These are phyloP conservation scores for Carpatolechia fugitivella DNA, from an alignment of 2,888 invertebrate species.

Conservation along the genomic window DNA sequence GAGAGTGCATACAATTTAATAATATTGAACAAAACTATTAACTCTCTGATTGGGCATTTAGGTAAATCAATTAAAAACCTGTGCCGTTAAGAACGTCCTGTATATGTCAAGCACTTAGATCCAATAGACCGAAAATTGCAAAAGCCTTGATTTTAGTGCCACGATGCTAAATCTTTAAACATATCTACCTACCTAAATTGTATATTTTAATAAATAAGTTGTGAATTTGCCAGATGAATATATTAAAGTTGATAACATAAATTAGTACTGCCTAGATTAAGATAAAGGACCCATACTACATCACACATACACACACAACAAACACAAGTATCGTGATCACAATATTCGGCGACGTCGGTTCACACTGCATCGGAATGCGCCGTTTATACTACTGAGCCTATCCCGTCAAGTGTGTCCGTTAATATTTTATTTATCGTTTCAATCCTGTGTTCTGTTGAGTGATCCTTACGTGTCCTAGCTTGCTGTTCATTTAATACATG, in stretches of 20 bases:
- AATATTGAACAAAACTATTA: slow-evolving; percentile 19
- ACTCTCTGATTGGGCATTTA: slow-evolving; percentile 39
- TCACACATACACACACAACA: slow-evolving; percentile 41
- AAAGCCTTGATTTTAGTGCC: slow-evolving; percentile 15
- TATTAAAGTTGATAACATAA: slow-evolving; percentile 30
- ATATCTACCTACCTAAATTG: slow-evolving; percentile 8
- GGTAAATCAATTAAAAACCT: slow-evolving; percentile 19
- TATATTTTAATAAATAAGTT: neutral
- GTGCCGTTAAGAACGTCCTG: slow-evolving; percentile 30
- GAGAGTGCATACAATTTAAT: slow-evolving; percentile 33
- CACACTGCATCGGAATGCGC: slow-evolving; percentile 69
- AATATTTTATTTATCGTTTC: slow-evolving; percentile 48
- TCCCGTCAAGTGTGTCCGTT: slow-evolving; percentile 59
- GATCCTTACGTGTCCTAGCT: slow-evolving; percentile 68
- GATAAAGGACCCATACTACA: slow-evolving; percentile 37
- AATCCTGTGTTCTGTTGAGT: slow-evolving; percentile 57
- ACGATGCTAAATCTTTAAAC: slow-evolving; percentile 9
- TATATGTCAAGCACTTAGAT: slow-evolving; percentile 33
- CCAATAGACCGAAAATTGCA: slow-evolving; percentile 15
- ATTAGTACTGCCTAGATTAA: slow-evolving; percentile 46
- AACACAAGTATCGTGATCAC: slow-evolving; percentile 34
- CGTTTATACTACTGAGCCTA: slow-evolving; percentile 59
- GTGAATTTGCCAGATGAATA: neutral
- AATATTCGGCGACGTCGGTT: slow-evolving; percentile 54
- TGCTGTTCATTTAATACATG: slow-evolving; percentile 62